phyloP scores from a whole-genome alignment of 64 coral and sea anemone genomes.

The Hydrozoanthus tunicans region DNA sequence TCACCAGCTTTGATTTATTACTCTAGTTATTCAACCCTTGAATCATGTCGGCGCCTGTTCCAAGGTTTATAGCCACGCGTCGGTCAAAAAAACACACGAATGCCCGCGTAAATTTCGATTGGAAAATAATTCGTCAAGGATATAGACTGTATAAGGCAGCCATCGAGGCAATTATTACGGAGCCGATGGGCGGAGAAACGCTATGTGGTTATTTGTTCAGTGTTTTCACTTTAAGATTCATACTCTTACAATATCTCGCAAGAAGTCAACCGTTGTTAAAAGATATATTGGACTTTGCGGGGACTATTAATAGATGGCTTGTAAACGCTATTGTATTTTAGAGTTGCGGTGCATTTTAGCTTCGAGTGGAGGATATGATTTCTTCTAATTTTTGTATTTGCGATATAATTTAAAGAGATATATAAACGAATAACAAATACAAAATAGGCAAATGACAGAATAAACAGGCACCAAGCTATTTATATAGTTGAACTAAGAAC shows the following conservation, averaged over 20 bases:
- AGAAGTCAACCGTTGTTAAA: conserved; percentile 50
- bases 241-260: conserved; percentile 12
- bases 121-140: conserved; percentile 33
- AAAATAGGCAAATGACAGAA: neutral
- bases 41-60: neutral
- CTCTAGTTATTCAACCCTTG: neutral
- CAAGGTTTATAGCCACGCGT: conserved; percentile 1
- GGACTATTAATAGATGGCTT: conserved; percentile 12
- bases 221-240: conserved; percentile 13
- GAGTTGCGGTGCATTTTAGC: conserved; percentile 33
- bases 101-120: neutral
- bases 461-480: neutral
- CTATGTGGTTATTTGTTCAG: conserved; percentile 24
- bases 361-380: conserved; percentile 8
- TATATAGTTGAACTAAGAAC: neutral
- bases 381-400: conserved; percentile 17
- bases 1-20: conserved; percentile 53
- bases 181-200: conserved; percentile 34
- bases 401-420: conserved; percentile 14
- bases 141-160: neutral
- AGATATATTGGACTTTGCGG: conserved; percentile 26
- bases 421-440: conserved; percentile 9
- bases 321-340: neutral
- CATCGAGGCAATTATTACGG: conserved; percentile 17
- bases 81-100: neutral